Percentiles rank a stretch among this genome's conserved stretches.
Conservation (phyloP, 53 echinoderm and acorn worm species). For the Henricia sp. region DNA sequence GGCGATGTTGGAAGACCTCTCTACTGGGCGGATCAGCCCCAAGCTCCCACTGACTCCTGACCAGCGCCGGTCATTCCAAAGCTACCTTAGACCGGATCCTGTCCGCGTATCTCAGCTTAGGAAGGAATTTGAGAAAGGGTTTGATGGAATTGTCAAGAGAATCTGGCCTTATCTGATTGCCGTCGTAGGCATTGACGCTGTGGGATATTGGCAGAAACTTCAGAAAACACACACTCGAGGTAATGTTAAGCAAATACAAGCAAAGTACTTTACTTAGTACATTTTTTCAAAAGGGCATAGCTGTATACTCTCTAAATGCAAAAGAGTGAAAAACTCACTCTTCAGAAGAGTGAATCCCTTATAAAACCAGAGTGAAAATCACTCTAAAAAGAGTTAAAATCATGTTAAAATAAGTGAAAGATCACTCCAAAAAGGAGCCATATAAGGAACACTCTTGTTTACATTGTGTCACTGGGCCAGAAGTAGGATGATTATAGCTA, state of each 20-base stretch:
- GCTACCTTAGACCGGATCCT: conserved; percentile 40
- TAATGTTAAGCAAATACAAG: conserved; percentile 14
- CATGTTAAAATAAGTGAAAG: no score
- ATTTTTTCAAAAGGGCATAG: not conserved
- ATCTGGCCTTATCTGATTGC: conserved; percentile 74
- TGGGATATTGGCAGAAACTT: conserved; percentile 22
- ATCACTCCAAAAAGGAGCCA: no score
- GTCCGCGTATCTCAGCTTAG: conserved; percentile 63
- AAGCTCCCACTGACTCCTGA: conserved; percentile 48
- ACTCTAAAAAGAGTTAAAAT: no score
- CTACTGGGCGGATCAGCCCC: conserved; percentile 54
- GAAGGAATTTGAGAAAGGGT: conserved; percentile 75
- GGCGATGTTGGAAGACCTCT: conserved; percentile 69
- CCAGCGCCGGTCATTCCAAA: conserved; percentile 36
- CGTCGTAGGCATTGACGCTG: conserved; percentile 47
- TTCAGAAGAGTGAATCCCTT: no score
- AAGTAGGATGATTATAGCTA: no score
- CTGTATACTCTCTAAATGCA: not conserved
- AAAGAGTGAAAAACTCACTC: no score
- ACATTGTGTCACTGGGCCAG: no score
- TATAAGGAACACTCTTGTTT: no score
- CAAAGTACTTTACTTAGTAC: no score
- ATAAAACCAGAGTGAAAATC: no score
- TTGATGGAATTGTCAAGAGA: conserved; percentile 68
- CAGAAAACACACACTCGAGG: conserved; percentile 56